These are phyloP conservation scores for Bathynomus jamesi DNA, from an alignment of 1,140 invertebrate species.

Conservation along the genomic window DNA sequence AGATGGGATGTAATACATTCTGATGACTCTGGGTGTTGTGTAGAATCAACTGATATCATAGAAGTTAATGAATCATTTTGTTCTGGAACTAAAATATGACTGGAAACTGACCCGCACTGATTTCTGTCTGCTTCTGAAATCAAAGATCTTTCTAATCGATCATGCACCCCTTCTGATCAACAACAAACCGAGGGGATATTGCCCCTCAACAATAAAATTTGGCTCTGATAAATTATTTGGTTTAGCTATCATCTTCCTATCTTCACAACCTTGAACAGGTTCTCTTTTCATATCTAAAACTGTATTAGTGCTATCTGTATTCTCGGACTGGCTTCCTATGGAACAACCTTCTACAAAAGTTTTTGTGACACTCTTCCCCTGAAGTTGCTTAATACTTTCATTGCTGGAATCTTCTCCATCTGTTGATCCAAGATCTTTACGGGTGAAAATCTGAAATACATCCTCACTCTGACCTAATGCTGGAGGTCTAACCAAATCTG, in stretches of 20 bases:
- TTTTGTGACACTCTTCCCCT: neutral
- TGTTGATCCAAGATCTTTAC: neutral
- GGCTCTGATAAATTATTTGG: neutral
- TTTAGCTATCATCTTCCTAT: neutral
- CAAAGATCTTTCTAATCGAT: neutral
- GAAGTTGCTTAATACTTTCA: neutral
- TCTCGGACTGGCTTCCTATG: conserved; percentile 15
- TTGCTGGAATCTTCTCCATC: neutral
- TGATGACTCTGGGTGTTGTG: conserved; percentile 9
- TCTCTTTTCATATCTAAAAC: conserved; percentile 1
- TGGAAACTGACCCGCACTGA: no score
- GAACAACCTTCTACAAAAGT: conserved; percentile 4
- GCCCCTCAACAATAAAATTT: conserved; percentile 1
- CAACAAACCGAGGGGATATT: neutral
- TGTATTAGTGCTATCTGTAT: conserved; percentile 16
- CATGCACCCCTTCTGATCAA: neutral
- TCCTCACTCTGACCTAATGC: neutral
- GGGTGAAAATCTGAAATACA: neutral
- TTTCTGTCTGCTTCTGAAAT: neutral
- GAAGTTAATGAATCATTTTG: conserved; percentile 17
- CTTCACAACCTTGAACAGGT: neutral
- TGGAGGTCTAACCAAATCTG: neutral
- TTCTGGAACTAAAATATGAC: no score
- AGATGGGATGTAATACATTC: conserved; percentile 21
- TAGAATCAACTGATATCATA: conserved; percentile 20